Evolutionary conservation across 2,797 vertebrate species (phyloP), one percentile per base, ranked within the genome.

Genomic region (Danio choprae): DNA sequence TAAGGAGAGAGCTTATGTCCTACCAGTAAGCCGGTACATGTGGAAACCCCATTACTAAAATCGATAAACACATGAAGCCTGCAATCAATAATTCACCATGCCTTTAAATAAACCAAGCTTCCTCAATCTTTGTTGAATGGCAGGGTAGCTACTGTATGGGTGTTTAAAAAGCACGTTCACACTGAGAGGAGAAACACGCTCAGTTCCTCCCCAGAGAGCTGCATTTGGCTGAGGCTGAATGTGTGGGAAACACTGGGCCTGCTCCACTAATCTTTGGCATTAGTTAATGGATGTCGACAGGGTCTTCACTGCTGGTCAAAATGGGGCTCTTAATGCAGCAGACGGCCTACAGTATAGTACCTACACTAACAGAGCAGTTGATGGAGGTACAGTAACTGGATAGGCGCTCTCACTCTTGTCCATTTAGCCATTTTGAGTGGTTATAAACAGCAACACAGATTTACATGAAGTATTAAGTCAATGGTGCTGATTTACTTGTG

Each of bases 271-370:
- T 68, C 15, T 64, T 79, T 73, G 69, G 50, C 22, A 74, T 38
- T 81, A 18, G 44, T 58, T 85, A 84, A 85, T 80, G 74, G 78
- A 83, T 53, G 36, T 83, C n/a, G 63, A 77, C 76, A 70, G 62
- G 73, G 6, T 48, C 59, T 51, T 81, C 62, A 74, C 76, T 48
- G 40, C 15, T 12, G 67, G 78, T 72, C 20, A 29, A 74, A 78
- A 60, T 43, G 40, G 62, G 56, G 65, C 22, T 38, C 63, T 84
- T 71, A 75, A 74, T 73, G 68, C 65, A 40, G 70, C 41, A 20
- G 1, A 6, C 58, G 40, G 71, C 43, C 56, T 70, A n/a, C 44
- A 7, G 44, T 46, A 46, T 12, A 7, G 44, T 46, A 46, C 44
- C 74, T 60, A 38, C 77, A 48, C 44, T 64, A 73, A 59, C 74